Evolutionary conservation across 92 coral and sea anemone species (phyloP), one percentile per base, ranked within the genome.

Genomic region (Hydrozoanthus gracilis): DNA sequence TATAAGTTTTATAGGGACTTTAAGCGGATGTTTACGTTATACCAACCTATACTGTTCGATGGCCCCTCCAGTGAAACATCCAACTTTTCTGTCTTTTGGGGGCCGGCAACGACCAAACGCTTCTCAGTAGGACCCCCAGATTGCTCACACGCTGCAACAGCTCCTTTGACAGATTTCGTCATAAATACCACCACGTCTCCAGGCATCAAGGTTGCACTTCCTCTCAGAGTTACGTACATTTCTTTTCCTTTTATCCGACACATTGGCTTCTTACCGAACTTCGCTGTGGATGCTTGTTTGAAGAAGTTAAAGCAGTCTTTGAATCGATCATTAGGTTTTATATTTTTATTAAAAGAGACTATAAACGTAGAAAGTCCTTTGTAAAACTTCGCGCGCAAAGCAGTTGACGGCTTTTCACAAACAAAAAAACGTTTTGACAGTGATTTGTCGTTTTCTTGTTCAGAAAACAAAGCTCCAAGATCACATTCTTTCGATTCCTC

Each of bases 1-100:
- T n/a, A 27, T 27, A 27, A 27, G 39, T 27, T 27, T 27, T 27
- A 27, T 27, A 27, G 39, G 39, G 39, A 27, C 39, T 27, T 27
- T 27, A 27, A 27, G 39, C 39, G 39, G 2, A 27, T 27, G 39
- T 61, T 5, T 14, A 72, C 51, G 15, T 27, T 54, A 73, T 75
- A 75, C 79, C 18, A 48, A 75, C 79, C 79, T 49, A 75, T 16
- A 75, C 44, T 75, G 12, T 45, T 44, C 0, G 73, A 68, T 68
- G 73, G 73, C 14, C 79, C 79, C 10, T 7, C 44, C 17, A 75
- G 54, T 18, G 35, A 51, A 75, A 75, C 20, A 3, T 50, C 44
- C 49, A 75, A 50, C 0, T 27, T 27, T 27, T 27, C 39, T 27
- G 39, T 27, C 39, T 27, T 27, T 27, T 27, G 39, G 39, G 39